Conservation (phyloP, 2,888 invertebrate species). For the Zaprionus lineosus region DNA sequence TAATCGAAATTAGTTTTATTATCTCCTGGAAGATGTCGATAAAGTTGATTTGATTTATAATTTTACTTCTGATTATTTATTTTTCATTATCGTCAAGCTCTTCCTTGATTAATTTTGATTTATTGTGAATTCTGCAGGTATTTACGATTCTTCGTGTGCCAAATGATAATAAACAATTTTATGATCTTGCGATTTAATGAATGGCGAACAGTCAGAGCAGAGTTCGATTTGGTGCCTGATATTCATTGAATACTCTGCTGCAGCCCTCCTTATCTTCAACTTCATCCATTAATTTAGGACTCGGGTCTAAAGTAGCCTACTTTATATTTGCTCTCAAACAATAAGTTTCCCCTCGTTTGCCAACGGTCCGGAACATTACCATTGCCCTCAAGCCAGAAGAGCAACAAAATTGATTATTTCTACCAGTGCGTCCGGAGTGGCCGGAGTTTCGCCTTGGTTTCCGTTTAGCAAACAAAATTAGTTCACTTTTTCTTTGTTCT, state of each 20-base stretch:
- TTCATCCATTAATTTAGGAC: no score
- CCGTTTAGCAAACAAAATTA: slow-evolving; percentile 53
- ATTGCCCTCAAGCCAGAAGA: slow-evolving; percentile 18
- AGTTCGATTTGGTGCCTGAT: no score
- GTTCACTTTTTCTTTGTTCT: slow-evolving; percentile 34
- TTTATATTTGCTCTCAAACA: no score
- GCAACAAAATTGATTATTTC: slow-evolving; percentile 65
- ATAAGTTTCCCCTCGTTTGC: slow-evolving; percentile 16
- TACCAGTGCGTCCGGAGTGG: slow-evolving; percentile 36
- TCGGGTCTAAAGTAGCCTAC: no score
- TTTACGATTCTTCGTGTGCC: background rate
- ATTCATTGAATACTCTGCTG: no score
- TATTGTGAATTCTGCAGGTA: slow-evolving; percentile 37
- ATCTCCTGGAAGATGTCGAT: no score
- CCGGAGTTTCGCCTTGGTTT: slow-evolving; percentile 34
- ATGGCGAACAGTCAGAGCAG: no score
- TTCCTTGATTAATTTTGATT: slow-evolving; percentile 45
- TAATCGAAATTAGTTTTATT: slow-evolving; percentile 25
- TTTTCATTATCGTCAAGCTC: no score
- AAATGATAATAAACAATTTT: no score
- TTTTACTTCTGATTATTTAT: slow-evolving; percentile 24
- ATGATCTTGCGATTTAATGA: no score
- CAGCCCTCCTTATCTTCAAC: no score
- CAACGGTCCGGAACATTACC: slow-evolving; percentile 33
- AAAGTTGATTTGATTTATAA: no score